Conservation (phyloP, 2,888 invertebrate genomes). For the Mythimna vitellina region DNA sequence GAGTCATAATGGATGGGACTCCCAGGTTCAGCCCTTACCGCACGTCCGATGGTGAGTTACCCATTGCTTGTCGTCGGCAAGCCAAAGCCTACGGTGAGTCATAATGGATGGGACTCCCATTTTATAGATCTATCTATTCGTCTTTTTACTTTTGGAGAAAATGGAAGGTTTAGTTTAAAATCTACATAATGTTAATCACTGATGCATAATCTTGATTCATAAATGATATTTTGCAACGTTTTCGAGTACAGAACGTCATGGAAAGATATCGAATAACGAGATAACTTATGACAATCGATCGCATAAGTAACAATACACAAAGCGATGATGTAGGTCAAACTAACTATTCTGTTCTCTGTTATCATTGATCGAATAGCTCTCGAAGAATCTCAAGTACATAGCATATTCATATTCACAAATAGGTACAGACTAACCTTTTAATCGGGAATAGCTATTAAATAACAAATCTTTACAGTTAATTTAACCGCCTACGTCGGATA, state of each 20-base stretch:
- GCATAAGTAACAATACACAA: constrained; percentile 26
- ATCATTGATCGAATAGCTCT: constrained; percentile 11
- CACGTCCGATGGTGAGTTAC: too few relatives aligned
- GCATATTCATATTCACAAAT: background rate
- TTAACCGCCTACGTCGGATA: too few relatives aligned
- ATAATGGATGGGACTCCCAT: too few relatives aligned
- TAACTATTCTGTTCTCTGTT: constrained; percentile 17
- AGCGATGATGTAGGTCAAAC: constrained; percentile 16
- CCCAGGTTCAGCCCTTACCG: too few relatives aligned
- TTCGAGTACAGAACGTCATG: background rate
- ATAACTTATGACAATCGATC: constrained; percentile 20
- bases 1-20: too few relatives aligned
- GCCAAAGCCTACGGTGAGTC: too few relatives aligned
- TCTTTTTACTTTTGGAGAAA: too few relatives aligned
- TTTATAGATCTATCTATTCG: too few relatives aligned
- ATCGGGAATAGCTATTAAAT: background rate
- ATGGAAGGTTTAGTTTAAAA: too few relatives aligned
- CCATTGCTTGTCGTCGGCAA: too few relatives aligned
- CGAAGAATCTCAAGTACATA: background rate
- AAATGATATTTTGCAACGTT: constrained; percentile 5
- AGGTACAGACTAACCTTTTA: background rate
- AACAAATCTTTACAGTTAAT: too few relatives aligned
- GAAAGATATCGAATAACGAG: constrained; percentile 5
- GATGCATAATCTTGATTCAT: constrained; percentile 1
- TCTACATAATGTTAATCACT: background rate